Conservation (phyloP, 2,888 invertebrate genomes). For the Punctoribates punctum region DNA sequence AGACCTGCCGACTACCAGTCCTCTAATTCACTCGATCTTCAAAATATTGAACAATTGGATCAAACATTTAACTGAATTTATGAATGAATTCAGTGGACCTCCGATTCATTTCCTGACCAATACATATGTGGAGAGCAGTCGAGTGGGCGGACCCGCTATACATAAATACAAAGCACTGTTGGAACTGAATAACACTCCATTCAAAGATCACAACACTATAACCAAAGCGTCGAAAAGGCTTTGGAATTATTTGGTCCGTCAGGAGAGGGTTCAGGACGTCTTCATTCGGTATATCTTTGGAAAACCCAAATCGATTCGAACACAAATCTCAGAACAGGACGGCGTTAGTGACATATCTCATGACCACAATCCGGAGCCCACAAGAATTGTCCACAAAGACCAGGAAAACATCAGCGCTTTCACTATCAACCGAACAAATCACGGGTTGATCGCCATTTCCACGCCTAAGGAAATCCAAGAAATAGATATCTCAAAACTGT, state of each 20-base stretch:
- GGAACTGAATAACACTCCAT: conserved; percentile 92
- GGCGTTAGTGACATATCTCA: conserved; percentile 18
- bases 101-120: conserved; percentile 84
- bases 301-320: not conserved
- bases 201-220: conserved; percentile 55
- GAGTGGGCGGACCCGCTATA: conserved; percentile 65
- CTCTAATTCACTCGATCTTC: conserved; percentile 82
- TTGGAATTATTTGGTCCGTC: conserved; percentile 88
- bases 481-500: conserved; percentile 86
- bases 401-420: conserved; percentile 97
- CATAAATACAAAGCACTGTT: conserved; percentile 87
- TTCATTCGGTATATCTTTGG: conserved; percentile 89
- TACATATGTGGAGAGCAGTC: conserved; percentile 71
- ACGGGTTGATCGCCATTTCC: conserved; percentile 80
- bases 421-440: conserved; percentile 74
- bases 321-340: conserved; percentile 20
- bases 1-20: conserved; percentile 90
- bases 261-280: conserved; percentile 86
- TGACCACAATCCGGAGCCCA: conserved; percentile 65
- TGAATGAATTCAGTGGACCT: conserved; percentile 72
- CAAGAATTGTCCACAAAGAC: conserved; percentile 95
- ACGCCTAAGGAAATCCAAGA: conserved; percentile 96
- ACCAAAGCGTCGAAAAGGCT: conserved; percentile 62
- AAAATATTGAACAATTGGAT: conserved; percentile 86
- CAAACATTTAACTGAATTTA: conserved; percentile 68